phyloP scores from a whole-genome alignment of 53 echinoderm and acorn worm species.

The Echinometra lucunter region DNA sequence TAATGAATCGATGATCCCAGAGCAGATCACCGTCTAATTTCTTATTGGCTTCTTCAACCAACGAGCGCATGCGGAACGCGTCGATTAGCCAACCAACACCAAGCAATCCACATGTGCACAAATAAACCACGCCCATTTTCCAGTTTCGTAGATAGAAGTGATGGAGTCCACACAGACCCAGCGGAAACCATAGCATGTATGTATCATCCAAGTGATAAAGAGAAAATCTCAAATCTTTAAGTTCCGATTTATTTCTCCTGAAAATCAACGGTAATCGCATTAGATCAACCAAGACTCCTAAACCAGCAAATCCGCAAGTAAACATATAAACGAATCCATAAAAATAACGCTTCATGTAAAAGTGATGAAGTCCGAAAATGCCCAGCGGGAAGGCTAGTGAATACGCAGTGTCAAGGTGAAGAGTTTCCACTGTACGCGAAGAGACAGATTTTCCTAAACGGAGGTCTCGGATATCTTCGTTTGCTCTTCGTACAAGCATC shows the following conservation, averaged over 20 bases:
- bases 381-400: constrained; percentile 78
- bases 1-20: constrained; percentile 29
- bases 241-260: constrained; percentile 70
- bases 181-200: constrained; percentile 77
- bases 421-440: neutral
- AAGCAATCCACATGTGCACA: constrained; percentile 75
- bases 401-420: constrained; percentile 71
- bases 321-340: constrained; percentile 77
- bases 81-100: constrained; percentile 85
- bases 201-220: constrained; percentile 76
- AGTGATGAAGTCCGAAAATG: constrained; percentile 82
- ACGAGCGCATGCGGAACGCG: constrained; percentile 73
- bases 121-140: constrained; percentile 77
- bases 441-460: constrained; percentile 66
- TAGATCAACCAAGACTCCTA: constrained; percentile 76
- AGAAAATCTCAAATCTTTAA: constrained; percentile 52
- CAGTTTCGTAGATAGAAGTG: constrained; percentile 81
- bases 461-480: constrained; percentile 60
- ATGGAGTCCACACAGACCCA: constrained; percentile 80
- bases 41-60: constrained; percentile 72
- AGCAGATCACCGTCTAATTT: constrained; percentile 4
- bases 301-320: constrained; percentile 68
- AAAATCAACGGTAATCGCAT: constrained; percentile 75
- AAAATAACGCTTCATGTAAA: constrained; percentile 72
- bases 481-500: constrained; percentile 74